Evolutionary conservation across 2,888 invertebrate genomes (phyloP), one percentile per base, ranked within the genome.

Genomic region (Xanthia icteritia): DNA sequence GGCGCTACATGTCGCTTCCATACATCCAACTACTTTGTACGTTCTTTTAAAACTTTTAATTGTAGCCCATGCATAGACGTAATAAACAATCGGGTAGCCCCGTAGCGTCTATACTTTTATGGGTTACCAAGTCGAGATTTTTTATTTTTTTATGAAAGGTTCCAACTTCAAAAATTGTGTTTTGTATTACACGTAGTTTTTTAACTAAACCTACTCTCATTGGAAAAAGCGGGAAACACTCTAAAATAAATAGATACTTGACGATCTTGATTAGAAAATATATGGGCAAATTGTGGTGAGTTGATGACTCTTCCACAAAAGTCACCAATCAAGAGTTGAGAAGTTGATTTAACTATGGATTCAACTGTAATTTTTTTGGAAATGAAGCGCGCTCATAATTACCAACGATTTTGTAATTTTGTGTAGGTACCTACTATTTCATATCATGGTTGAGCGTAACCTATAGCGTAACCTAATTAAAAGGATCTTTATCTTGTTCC

Each of bases 181-280:
- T 2, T 20, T 17, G 15, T 4, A 5, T 27, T 17, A 17, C 15
- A 45, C 5, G 66, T 67, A 2, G n/a, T 74, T 39, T 73, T 60
- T 76, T 0, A 51, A 9, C 20, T n/a, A 1, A 48, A 51, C 51
- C 23, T 61, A 13, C 8, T 42, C 1, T 6, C 1, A 13, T 3
- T 77, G 13, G 23, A 77, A 76, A 42, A 56, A 42, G 5, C 31
- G 48, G 39, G 48, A 73, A 73, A 77, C 9, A 8, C 17, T 2
- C 8, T 54, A 5, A 9, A 5, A 8, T 2, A 31, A 31, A 31
- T 31, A 2, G 23, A 76, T 48, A 48, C 6, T 58, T 54, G 42
- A 56, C n/a, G 8, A 9, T 31, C 11, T 27, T 20, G 31, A 31
- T 9, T n/a, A 2, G n/a, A n/a, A 27, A n/a, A 13, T 27, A 4